These are phyloP conservation scores for Tetramorium simillimum DNA, from an alignment of 1,140 invertebrate species.

Conservation along the genomic window DNA sequence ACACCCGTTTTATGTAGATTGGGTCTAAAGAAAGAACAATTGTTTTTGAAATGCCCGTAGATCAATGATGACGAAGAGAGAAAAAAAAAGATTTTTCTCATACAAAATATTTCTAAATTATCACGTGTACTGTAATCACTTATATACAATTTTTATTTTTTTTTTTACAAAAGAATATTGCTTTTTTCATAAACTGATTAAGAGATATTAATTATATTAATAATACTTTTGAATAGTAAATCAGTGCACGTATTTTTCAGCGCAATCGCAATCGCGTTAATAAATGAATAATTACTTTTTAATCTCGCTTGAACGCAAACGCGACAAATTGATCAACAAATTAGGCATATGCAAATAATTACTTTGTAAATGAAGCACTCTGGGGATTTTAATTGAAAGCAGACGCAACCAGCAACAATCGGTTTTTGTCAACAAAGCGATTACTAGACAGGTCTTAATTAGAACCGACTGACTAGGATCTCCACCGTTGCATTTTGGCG, in stretches of 20 bases:
- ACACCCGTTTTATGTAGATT: conserved; percentile 21
- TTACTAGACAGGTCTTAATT: conserved; percentile 36
- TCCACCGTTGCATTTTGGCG: background rate
- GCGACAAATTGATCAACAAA: conserved; percentile 30
- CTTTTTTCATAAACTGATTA: background rate
- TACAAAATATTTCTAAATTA: background rate
- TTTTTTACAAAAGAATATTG: background rate
- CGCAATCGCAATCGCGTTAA: background rate
- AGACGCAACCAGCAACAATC: background rate
- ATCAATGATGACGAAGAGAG: background rate
- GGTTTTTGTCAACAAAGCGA: conserved; percentile 38
- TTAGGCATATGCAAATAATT: conserved; percentile 32
- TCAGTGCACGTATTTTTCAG: background rate
- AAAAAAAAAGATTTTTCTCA: background rate
- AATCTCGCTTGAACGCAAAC: background rate
- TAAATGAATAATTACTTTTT: conserved; percentile 43
- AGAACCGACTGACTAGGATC: background rate
- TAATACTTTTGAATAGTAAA: background rate
- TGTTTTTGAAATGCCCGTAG: background rate
- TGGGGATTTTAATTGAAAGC: conserved; percentile 29
- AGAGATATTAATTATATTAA: background rate
- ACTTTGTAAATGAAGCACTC: conserved; percentile 35
- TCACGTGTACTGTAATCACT: background rate
- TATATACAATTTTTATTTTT: background rate
- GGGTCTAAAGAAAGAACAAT: background rate